These are phyloP conservation scores for Epinephelus fuscoguttatus DNA, from an alignment of 2,113 vertebrate genomes.

Conservation along the genomic window DNA sequence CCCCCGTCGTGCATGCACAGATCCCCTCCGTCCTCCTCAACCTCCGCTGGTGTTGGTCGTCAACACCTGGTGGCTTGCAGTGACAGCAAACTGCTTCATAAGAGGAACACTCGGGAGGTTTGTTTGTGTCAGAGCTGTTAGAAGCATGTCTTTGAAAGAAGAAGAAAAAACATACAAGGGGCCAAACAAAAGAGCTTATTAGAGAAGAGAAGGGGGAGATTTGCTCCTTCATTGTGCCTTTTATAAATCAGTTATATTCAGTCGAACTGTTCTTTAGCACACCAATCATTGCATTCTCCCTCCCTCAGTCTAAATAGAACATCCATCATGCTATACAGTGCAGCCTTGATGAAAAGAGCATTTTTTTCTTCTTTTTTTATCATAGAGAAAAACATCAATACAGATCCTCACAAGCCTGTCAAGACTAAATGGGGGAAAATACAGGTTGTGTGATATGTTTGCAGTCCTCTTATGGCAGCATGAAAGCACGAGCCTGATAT, in stretches of 20 bases:
- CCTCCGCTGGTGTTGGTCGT: slow-evolving; percentile 85
- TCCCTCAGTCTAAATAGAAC: slow-evolving; percentile 45
- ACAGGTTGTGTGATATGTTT: slow-evolving; percentile 49
- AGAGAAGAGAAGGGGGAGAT: slow-evolving; percentile 40
- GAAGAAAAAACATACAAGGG: slow-evolving; percentile 19
- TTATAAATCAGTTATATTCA: slow-evolving; percentile 53
- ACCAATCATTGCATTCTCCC: slow-evolving; percentile 41
- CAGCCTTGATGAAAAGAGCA: slow-evolving; percentile 48
- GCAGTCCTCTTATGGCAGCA: slow-evolving; percentile 43
- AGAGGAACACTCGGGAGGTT: slow-evolving; percentile 67
- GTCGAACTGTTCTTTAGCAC: slow-evolving; percentile 42
- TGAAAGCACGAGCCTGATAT: slow-evolving; percentile 48
- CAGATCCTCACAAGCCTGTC: slow-evolving; percentile 54
- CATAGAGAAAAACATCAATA: slow-evolving; percentile 44
- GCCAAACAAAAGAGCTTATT: slow-evolving; percentile 57
- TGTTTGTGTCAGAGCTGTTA: slow-evolving; percentile 35
- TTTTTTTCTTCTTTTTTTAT: slow-evolving; percentile 21
- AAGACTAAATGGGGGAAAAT: slow-evolving; percentile 45
- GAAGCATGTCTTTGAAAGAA: slow-evolving; percentile 7
- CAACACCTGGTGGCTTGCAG: slow-evolving; percentile 72
- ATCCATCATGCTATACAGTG: slow-evolving; percentile 77
- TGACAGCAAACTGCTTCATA: slow-evolving; percentile 83
- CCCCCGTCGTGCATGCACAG: slow-evolving; percentile 13
- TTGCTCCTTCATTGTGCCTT: slow-evolving; percentile 74
- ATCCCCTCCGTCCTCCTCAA: slow-evolving; percentile 41